phyloP scores from a whole-genome alignment of 2,113 vertebrate species.

The Pelmatolapia mariae region DNA sequence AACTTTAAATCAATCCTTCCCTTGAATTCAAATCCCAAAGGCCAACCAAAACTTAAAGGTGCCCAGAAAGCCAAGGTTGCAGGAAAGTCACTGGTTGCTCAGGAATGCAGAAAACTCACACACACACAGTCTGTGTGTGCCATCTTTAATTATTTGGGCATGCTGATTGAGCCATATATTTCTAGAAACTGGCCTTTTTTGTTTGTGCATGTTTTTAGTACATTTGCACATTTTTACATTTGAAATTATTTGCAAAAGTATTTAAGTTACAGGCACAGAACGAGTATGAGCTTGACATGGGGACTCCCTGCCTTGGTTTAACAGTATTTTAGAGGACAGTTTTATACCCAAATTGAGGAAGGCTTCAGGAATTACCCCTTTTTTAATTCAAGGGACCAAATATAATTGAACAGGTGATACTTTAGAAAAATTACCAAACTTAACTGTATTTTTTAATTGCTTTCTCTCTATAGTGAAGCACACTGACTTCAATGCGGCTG shows the following conservation, averaged over 20 bases:
- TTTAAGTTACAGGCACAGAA: background rate
- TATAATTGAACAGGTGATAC: background rate
- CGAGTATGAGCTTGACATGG: background rate
- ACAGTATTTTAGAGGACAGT: background rate
- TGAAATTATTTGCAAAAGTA: background rate
- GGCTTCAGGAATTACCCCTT: background rate
- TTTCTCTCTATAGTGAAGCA: background rate
- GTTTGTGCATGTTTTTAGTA: background rate
- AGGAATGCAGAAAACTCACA: background rate
- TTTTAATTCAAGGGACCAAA: background rate
- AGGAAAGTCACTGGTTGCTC: background rate
- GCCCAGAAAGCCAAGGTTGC: background rate
- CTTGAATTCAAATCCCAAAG: background rate
- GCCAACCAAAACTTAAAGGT: background rate
- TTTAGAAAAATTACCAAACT: background rate
- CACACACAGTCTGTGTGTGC: background rate
- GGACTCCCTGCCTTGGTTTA: background rate
- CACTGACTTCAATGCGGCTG: background rate
- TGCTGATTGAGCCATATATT: background rate
- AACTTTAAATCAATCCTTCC: background rate
- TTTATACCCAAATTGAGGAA: background rate
- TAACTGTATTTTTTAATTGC: background rate
- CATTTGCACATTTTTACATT: background rate
- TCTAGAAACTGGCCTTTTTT: background rate
- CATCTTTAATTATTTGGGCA: background rate